Evolutionary conservation across 2,113 vertebrate genomes (phyloP).

Genomic region (Leucosticte australis): DNA sequence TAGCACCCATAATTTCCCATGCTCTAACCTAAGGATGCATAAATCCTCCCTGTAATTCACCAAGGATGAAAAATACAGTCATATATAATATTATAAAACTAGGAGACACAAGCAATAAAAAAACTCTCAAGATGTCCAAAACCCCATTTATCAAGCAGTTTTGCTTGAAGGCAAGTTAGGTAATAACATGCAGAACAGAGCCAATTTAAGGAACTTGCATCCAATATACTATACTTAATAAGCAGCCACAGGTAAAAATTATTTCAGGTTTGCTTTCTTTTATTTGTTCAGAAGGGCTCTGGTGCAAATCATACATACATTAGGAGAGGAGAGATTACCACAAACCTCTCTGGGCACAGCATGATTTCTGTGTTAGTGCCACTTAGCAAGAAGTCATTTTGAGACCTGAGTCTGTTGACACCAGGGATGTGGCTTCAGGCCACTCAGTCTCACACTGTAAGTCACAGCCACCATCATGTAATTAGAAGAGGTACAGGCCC

Average conservation of each 20-base stretch:
- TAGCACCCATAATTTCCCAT: background rate
- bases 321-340: background rate
- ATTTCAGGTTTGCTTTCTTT: background rate
- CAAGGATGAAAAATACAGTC: conserved; percentile 13
- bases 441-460: background rate
- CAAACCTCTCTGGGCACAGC: background rate
- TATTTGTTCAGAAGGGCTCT: background rate
- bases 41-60: background rate
- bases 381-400: background rate
- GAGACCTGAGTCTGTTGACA: background rate
- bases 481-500: background rate
- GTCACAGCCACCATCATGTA: background rate
- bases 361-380: background rate
- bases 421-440: background rate
- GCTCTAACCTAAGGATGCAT: background rate
- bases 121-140: background rate
- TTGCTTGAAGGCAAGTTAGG: background rate
- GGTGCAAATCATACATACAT: background rate
- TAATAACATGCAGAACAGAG: conserved; percentile 8
- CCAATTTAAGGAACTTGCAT: background rate
- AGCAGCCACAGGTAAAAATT: background rate
- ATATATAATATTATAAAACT: background rate
- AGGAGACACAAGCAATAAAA: conserved; percentile 9
- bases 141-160: conserved; percentile 9
- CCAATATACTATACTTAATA: background rate